Base-by-base conservation (phyloP, 2,797 vertebrate species). In the Semaprochilodus insignis region DNA sequence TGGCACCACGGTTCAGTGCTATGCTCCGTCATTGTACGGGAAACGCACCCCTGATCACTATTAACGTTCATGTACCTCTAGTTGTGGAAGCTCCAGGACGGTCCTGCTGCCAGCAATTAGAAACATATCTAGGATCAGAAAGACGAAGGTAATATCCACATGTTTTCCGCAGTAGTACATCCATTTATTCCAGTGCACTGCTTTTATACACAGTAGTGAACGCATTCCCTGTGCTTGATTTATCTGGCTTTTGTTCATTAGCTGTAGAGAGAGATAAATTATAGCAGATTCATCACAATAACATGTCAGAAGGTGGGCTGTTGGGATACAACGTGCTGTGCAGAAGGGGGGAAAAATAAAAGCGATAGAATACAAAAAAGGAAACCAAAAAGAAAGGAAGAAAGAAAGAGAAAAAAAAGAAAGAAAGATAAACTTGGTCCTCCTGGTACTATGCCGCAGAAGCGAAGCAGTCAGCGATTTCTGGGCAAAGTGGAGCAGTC, bases 391-490 rank as follows among this genome's bases (percentile, higher is more conserved):
- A 31, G 31, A 8, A 55, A 31, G 0, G 17, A 23, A 40, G 8
- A 16, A 48, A 81, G 36, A 83, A 86, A 89, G 73, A 79, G 2
- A 13, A 10, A 55, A 31, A 1, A 17, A 23, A 40, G 15, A n/a
- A 48, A 81, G 36, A 83, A 86, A 89, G 73, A 79, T 75, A 85
- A 86, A 85, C 67, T 48, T 71, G 86, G 87, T 87, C 59, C 74
- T 75, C 84, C 84, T 73, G 74, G 81, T 88, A 85, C 85, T 85
- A 80, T 87, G 90, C 81, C 27, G 78, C 71, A 78, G 62, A 88
- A 85, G 86, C 82, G 74, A 87, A 78, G 65, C 87, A 83, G 90
- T 93, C 91, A 93, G 91, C 90, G 85, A 77, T 90, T 91, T 91
- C 70, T 78, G 70, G 63, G 74, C 63, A 80, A 90, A 91, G 89